Evolutionary conservation across 2,888 invertebrate species (phyloP).

Genomic region (Limulus polyphemus): DNA sequence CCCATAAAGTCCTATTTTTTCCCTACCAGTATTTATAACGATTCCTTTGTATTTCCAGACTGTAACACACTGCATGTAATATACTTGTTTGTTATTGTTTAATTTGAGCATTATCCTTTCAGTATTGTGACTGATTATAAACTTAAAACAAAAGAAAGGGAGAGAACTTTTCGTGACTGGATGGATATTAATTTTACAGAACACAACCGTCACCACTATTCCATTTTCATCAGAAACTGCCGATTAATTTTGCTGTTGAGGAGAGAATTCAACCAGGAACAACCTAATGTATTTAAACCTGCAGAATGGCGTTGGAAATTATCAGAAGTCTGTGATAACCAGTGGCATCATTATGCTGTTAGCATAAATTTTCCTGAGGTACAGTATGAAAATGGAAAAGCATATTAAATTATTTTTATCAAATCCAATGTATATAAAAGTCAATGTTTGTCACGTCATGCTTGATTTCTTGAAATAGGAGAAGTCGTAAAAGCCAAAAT

Average conservation of each 20-base stretch:
- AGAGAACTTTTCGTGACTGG: no score
- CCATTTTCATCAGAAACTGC: constrained; percentile 92
- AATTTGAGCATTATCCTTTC: no score
- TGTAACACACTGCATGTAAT: background rate
- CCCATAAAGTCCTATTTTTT: no score
- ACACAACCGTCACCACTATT: constrained; percentile 98
- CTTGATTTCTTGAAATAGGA: no score
- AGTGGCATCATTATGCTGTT: constrained; percentile 96
- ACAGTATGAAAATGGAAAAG: constrained; percentile 29
- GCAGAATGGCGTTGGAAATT: constrained; percentile 99
- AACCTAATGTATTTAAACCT: constrained; percentile 85
- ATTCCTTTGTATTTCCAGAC: no score
- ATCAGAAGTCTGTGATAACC: constrained; percentile 88
- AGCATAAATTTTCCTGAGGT: constrained; percentile 86
- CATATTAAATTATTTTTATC: no score
- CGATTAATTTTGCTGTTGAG: constrained; percentile 80
- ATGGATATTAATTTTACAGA: constrained; percentile 44
- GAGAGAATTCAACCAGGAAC: constrained; percentile 82
- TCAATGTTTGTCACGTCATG: no score
- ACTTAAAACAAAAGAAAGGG: no score
- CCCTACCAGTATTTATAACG: no score
- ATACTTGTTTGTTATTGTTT: background rate
- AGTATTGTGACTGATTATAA: no score
- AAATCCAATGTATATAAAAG: no score
- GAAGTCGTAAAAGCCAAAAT: no score